These are phyloP conservation scores for Apotomis capreana DNA, from an alignment of 2,888 invertebrate species.

Conservation along the genomic window DNA sequence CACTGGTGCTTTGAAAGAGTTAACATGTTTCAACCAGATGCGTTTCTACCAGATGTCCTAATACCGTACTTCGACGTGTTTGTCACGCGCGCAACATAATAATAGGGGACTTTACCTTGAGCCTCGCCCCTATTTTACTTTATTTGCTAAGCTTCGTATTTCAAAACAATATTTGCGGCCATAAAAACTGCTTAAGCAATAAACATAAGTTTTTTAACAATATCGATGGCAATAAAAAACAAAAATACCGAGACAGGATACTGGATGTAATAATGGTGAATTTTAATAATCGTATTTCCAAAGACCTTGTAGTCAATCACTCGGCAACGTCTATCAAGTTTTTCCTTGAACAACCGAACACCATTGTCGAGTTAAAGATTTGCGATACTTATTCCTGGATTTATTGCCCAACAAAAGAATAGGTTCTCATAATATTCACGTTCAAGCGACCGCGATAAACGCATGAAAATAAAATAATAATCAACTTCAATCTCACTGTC, in stretches of 20 bases:
- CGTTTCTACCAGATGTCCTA: conserved; percentile 21
- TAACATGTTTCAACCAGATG: conserved; percentile 31
- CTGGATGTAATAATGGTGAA: conserved; percentile 17
- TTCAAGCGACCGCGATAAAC: conserved; percentile 47
- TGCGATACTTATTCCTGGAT: conserved; percentile 29
- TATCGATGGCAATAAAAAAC: conserved; percentile 27
- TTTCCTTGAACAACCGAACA: conserved; percentile 21
- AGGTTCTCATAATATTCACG: conserved; percentile 23
- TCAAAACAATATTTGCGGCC: conserved; percentile 27
- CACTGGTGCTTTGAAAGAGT: conserved; percentile 7
- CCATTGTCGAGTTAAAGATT: neutral
- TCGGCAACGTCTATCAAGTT: conserved; percentile 6
- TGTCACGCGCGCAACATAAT: conserved; percentile 21
- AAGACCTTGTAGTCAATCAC: conserved; percentile 33
- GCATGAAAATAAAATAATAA: conserved; percentile 48
- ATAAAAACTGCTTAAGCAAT: conserved; percentile 36
- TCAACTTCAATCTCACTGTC: conserved; percentile 61
- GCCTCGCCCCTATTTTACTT: conserved; percentile 1
- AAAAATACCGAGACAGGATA: conserved; percentile 29
- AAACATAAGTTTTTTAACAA: conserved; percentile 24
- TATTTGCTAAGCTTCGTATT: conserved; percentile 19
- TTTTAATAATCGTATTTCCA: conserved; percentile 34
- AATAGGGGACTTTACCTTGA: conserved; percentile 13
- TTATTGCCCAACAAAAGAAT: conserved; percentile 22
- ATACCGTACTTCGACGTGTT: conserved; percentile 15